These are phyloP conservation scores for Drosophila teissieri DNA, from an alignment of 1,140 invertebrate genomes.

Conservation along the genomic window DNA sequence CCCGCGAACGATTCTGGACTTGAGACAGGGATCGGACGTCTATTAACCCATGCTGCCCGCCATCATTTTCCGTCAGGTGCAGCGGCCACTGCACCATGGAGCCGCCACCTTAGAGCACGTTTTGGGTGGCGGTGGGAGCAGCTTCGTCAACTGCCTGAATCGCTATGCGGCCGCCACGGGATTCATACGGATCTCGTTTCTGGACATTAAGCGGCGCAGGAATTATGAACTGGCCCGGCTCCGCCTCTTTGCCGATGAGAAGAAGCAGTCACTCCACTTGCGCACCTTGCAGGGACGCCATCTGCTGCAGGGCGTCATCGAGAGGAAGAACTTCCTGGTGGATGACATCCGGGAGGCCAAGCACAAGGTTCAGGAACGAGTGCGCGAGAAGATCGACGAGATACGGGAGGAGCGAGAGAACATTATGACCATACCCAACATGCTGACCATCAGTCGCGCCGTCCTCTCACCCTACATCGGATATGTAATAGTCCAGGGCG, in stretches of 20 bases:
- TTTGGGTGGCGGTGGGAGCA: slow-evolving; percentile 54
- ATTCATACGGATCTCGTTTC: slow-evolving; percentile 79
- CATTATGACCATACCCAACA: slow-evolving; percentile 96
- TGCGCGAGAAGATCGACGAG: slow-evolving; percentile 88
- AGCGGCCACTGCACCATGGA: slow-evolving; percentile 63
- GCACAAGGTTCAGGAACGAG: slow-evolving; percentile 87
- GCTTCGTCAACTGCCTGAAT: slow-evolving; percentile 76
- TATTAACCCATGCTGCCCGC: slow-evolving; percentile 63
- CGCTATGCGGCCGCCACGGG: slow-evolving; percentile 79
- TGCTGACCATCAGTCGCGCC: slow-evolving; percentile 93
- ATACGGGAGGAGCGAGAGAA: slow-evolving; percentile 92
- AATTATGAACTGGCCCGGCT: slow-evolving; percentile 76
- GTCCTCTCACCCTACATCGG: slow-evolving; percentile 93
- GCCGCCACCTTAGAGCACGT: slow-evolving; percentile 69
- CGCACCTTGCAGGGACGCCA: slow-evolving; percentile 84
- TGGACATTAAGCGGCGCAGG: slow-evolving; percentile 73
- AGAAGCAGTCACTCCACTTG: slow-evolving; percentile 74
- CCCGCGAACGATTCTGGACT: neutral
- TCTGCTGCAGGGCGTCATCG: slow-evolving; percentile 86
- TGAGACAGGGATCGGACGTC: neutral
- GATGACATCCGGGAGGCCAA: slow-evolving; percentile 89
- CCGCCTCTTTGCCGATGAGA: slow-evolving; percentile 75
- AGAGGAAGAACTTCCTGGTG: slow-evolving; percentile 87
- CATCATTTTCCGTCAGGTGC: slow-evolving; percentile 73
- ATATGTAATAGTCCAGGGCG: slow-evolving; percentile 91